Percentiles rank a stretch among this genome's conserved stretches.
Conservation (phyloP, 2,113 vertebrate genomes). For the Acrocephalus arundinaceus region DNA sequence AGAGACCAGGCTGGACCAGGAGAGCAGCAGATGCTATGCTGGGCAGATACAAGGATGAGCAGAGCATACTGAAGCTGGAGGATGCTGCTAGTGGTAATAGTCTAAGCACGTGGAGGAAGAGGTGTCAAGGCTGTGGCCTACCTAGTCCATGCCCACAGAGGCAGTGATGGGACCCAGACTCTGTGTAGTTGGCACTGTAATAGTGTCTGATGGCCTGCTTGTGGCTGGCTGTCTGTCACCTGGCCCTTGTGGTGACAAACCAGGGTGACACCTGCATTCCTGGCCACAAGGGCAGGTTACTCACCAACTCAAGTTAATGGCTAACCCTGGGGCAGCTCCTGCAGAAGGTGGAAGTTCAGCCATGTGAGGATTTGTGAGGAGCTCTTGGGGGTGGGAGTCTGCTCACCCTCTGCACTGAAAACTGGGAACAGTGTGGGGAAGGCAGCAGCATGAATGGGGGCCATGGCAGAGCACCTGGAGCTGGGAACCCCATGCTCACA, state of each 20-base stretch:
- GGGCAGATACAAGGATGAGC: not conserved
- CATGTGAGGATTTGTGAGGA: not conserved
- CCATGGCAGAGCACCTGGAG: not conserved
- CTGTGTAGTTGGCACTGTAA: not conserved
- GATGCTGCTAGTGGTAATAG: not conserved
- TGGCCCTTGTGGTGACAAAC: not conserved
- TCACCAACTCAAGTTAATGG: slow-evolving; percentile 69
- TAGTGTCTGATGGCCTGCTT: not conserved
- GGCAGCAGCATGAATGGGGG: slow-evolving; percentile 51
- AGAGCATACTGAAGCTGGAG: not conserved
- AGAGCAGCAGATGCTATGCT: not conserved
- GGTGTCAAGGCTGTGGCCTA: not conserved
- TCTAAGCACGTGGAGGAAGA: not conserved
- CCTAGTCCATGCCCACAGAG: not conserved
- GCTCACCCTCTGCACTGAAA: not conserved
- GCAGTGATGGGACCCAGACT: not conserved
- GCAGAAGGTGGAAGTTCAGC: slow-evolving; percentile 65
- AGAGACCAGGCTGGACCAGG: not conserved
- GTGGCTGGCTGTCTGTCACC: not conserved
- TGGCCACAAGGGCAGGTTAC: slow-evolving; percentile 27
- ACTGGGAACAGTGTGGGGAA: not conserved
- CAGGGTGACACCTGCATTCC: slow-evolving; percentile 13
- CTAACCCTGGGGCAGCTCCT: slow-evolving; percentile 35
- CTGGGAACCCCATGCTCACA: not conserved
- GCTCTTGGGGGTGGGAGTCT: not conserved